phyloP scores from a whole-genome alignment of 2,888 invertebrate species.

The Smittia sp. region DNA sequence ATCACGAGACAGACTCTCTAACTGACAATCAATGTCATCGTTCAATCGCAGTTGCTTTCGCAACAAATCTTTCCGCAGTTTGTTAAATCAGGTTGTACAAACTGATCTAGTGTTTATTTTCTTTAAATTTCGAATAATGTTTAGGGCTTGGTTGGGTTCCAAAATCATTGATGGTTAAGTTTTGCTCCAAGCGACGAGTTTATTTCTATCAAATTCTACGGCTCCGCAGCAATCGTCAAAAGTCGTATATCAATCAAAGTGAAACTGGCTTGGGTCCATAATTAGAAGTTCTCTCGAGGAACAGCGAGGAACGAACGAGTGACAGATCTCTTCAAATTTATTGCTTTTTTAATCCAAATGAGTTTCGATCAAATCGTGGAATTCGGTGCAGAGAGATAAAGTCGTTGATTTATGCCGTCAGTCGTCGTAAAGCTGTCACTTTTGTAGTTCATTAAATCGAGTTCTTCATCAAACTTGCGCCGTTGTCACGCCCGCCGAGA shows the following conservation, averaged over 20 bases:
- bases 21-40: no score
- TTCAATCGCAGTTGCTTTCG: no score
- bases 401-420: constrained; percentile 30
- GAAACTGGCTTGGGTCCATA: background rate
- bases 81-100: no score
- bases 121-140: no score
- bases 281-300: background rate
- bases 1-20: no score
- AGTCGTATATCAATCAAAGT: constrained; percentile 6
- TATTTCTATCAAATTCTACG: no score
- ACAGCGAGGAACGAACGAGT: background rate
- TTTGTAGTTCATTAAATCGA: constrained; percentile 25
- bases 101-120: no score
- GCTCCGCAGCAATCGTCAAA: background rate
- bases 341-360: constrained; percentile 32
- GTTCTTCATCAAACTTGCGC: background rate
- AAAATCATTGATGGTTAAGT: no score
- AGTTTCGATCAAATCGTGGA: constrained; percentile 25
- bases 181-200: no score
- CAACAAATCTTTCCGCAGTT: no score
- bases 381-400: constrained; percentile 16
- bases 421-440: constrained; percentile 34
- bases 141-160: no score
- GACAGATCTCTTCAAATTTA: background rate
- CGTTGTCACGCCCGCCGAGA: background rate